These are phyloP conservation scores for Oryzias celebensis DNA, from an alignment of 2,113 vertebrate species.

Conservation along the genomic window DNA sequence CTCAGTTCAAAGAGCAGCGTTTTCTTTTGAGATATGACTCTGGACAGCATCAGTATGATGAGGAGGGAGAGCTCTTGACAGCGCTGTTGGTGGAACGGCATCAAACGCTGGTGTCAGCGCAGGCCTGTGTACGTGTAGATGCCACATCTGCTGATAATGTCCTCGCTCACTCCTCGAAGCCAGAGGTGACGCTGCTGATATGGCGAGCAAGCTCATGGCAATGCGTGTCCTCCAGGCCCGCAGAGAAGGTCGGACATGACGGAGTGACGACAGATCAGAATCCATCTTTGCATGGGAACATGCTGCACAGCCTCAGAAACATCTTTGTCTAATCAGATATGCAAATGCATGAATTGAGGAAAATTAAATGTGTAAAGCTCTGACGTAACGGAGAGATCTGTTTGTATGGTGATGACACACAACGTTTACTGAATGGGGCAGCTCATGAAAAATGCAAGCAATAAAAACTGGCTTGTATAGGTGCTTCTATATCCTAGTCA, in stretches of 20 bases:
- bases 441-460: too few relatives aligned
- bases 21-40: conserved; percentile 53
- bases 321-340: conserved; percentile 14
- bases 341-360: conserved; percentile 5
- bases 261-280: conserved; percentile 44
- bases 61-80: conserved; percentile 53
- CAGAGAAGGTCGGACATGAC: conserved; percentile 21
- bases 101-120: conserved; percentile 46
- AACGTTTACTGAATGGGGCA: too few relatives aligned
- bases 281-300: conserved; percentile 13
- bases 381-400: not conserved
- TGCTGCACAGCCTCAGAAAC: conserved; percentile 6
- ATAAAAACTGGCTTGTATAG: too few relatives aligned
- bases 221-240: conserved; percentile 37
- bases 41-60: conserved; percentile 55
- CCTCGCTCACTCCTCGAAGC: conserved; percentile 14
- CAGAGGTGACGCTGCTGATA: conserved; percentile 48
- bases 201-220: conserved; percentile 43
- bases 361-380: not conserved
- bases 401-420: too few relatives aligned
- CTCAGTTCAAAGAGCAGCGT: conserved; percentile 43
- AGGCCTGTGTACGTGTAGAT: conserved; percentile 21
- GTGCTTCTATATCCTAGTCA: too few relatives aligned
- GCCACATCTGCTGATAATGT: conserved; percentile 50
- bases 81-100: conserved; percentile 46